These are phyloP conservation scores for Xiphorhynchus elegans DNA, from an alignment of 2,113 vertebrate species.

Conservation along the genomic window DNA sequence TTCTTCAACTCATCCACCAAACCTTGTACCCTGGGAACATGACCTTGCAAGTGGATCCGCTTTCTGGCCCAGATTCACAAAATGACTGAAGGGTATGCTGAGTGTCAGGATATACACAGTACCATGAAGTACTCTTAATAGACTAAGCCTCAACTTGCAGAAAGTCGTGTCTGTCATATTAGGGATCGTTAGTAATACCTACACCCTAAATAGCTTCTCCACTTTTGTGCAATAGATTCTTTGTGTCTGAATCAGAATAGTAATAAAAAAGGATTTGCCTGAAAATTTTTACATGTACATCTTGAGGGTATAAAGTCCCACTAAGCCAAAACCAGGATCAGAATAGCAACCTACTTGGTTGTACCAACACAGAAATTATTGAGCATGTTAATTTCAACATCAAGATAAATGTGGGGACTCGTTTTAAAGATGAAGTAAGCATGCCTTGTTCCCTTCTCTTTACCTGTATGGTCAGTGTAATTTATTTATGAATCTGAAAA, in stretches of 20 bases:
- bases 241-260: neutral
- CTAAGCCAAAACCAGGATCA: neutral
- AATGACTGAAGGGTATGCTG: neutral
- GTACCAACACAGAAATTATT: neutral
- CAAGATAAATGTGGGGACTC: neutral
- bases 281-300: neutral
- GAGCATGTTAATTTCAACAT: neutral
- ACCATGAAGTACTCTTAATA: neutral
- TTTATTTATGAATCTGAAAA: neutral
- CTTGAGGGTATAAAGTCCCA: neutral
- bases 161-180: neutral
- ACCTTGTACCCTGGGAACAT: neutral
- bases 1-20: neutral
- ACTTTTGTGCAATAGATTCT: neutral
- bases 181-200: neutral
- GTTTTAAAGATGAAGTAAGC: constrained; percentile 1
- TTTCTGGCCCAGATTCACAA: neutral
- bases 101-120: neutral
- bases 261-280: neutral
- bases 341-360: neutral
- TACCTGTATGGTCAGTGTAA: neutral
- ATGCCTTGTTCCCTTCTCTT: neutral
- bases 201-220: neutral
- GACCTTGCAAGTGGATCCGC: neutral
- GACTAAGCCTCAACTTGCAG: neutral